Conservation (phyloP, 2,888 invertebrate genomes). For the Troides helena region DNA sequence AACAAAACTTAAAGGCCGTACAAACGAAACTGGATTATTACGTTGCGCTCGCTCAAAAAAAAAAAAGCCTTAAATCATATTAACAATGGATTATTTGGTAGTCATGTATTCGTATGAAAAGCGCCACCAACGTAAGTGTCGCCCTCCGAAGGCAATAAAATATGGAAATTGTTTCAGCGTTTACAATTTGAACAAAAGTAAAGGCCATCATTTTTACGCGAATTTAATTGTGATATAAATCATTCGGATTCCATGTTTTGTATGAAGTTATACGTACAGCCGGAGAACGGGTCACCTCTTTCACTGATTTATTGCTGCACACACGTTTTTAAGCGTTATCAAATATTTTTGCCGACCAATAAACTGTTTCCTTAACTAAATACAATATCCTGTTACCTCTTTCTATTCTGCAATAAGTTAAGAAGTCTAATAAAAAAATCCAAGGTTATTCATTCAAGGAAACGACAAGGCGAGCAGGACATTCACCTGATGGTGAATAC, state of each 20-base stretch:
- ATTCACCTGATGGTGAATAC: too few relatives aligned
- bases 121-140: conserved; percentile 9
- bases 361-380: too few relatives aligned
- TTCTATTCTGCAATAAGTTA: too few relatives aligned
- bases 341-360: too few relatives aligned
- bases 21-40: too few relatives aligned
- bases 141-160: conserved; percentile 23
- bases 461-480: too few relatives aligned
- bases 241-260: conserved; percentile 6
- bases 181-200: conserved; percentile 26
- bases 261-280: conserved; percentile 11
- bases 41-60: not conserved
- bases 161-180: conserved; percentile 27
- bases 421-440: too few relatives aligned
- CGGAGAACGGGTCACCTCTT: not conserved
- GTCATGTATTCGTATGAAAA: conserved; percentile 23
- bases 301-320: not conserved
- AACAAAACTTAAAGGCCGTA: too few relatives aligned
- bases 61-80: conserved; percentile 5
- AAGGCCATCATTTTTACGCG: conserved; percentile 23
- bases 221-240: conserved; percentile 30
- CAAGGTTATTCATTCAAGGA: too few relatives aligned
- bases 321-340: too few relatives aligned
- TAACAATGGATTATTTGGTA: conserved; percentile 23
- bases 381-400: too few relatives aligned